Evolutionary conservation across 1,140 invertebrate genomes (phyloP).

Genomic region (Portunus trituberculatus): DNA sequence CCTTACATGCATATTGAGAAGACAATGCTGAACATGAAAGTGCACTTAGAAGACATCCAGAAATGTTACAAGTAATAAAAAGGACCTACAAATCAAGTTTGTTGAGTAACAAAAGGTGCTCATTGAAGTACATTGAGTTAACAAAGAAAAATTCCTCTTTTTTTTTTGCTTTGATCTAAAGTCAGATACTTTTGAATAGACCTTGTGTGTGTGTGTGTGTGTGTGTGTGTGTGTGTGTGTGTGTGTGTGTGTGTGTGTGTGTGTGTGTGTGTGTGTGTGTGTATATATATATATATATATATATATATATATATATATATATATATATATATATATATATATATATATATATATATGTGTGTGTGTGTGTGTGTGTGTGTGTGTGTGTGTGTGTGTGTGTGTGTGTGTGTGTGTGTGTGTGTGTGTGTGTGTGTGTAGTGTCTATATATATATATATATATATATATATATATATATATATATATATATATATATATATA

Average conservation of each 20-base stretch:
- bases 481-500: slow-evolving; percentile 43
- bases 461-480: slow-evolving; percentile 43
- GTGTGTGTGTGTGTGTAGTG: background rate
- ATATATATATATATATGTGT: slow-evolving; percentile 37
- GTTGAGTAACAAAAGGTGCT: background rate
- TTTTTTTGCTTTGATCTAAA: background rate
- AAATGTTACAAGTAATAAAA: background rate
- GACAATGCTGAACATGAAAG: too few species aligned
- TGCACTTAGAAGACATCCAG: too few species aligned
- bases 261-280: slow-evolving; percentile 43
- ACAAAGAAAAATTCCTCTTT: background rate
- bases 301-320: slow-evolving; percentile 43
- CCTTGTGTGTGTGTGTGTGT: background rate
- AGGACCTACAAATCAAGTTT: background rate
- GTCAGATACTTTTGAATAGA: background rate
- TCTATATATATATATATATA: slow-evolving; percentile 37
- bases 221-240: too few species aligned
- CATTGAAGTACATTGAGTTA: background rate
- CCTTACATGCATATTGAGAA: too few species aligned
- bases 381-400: background rate
- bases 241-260: background rate
- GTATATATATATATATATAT: slow-evolving; percentile 43
- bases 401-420: background rate
- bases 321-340: slow-evolving; percentile 43
- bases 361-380: background rate